These are phyloP conservation scores for Orius laevigatus DNA, from an alignment of 1,140 invertebrate species.

Conservation along the genomic window DNA sequence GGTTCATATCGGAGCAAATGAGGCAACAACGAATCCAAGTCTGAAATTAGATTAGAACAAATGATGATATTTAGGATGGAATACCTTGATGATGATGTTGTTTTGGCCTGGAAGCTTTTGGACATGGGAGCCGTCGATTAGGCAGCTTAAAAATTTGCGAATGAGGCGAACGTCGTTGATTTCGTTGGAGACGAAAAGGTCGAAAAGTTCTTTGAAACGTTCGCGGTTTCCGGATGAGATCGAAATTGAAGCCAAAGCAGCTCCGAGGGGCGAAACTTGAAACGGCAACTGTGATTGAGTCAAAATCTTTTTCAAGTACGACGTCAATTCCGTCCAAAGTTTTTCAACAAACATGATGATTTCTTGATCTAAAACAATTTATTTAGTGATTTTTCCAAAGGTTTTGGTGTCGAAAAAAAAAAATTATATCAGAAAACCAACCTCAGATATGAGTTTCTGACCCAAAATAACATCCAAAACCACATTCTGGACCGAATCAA, in stretches of 20 bases:
- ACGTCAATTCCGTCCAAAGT: conserved; percentile 1
- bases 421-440: no score
- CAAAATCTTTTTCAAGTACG: background rate
- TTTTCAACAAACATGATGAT: conserved; percentile 3
- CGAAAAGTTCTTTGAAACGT: background rate
- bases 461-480: no score
- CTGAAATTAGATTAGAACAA: conserved; percentile 3
- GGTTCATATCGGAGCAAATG: conserved; percentile 5
- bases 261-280: background rate
- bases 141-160: no score
- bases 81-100: conserved; percentile 13
- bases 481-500: no score
- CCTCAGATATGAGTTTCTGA: no score
- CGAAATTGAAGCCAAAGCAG: background rate
- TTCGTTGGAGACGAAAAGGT: conserved; percentile 3
- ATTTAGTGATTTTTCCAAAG: background rate
- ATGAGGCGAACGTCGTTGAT: background rate
- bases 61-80: background rate
- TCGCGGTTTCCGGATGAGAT: conserved; percentile 1
- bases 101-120: background rate
- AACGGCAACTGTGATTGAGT: background rate
- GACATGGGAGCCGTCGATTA: no score
- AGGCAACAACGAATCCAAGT: conserved; percentile 13
- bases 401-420: background rate
- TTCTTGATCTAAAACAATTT: conserved; percentile 6